Evolutionary conservation across 2,113 vertebrate genomes (phyloP).

Genomic region (Thalassarche chlororhynchos): DNA sequence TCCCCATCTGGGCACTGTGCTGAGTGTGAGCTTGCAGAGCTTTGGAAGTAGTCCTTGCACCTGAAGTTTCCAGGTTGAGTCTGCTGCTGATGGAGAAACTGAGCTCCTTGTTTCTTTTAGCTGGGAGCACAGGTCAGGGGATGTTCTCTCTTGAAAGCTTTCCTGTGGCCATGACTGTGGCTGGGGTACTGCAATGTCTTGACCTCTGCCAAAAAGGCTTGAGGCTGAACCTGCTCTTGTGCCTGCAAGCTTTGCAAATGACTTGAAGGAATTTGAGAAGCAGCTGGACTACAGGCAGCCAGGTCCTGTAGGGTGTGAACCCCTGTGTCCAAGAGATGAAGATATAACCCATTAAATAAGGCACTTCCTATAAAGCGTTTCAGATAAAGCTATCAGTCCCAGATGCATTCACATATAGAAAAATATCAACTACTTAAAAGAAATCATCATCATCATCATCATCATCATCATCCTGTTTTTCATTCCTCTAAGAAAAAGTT

Average conservation of each 20-base stretch:
- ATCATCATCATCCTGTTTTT: background rate
- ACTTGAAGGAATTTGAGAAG: background rate
- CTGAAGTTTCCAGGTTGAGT: background rate
- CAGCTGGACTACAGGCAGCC: background rate
- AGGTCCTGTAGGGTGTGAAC: background rate
- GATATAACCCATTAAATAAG: background rate
- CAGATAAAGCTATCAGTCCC: background rate
- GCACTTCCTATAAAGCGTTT: background rate
- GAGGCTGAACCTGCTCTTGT: background rate
- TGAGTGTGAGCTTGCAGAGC: background rate
- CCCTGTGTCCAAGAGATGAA: rapidly evolving
- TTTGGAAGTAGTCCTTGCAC: background rate
- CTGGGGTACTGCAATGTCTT: background rate
- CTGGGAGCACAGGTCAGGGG: background rate
- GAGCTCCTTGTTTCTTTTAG: background rate
- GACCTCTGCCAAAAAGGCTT: background rate
- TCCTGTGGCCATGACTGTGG: background rate
- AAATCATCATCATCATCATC: background rate
- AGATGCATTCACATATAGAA: background rate
- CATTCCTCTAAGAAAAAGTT: background rate
- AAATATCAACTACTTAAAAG: background rate
- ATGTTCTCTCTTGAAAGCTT: background rate
- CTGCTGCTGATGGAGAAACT: background rate
- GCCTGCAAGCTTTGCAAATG: background rate
- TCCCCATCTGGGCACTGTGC: background rate